Evolutionary conservation across 2,113 vertebrate genomes (phyloP).

Genomic region (Megaceryle torquata): DNA sequence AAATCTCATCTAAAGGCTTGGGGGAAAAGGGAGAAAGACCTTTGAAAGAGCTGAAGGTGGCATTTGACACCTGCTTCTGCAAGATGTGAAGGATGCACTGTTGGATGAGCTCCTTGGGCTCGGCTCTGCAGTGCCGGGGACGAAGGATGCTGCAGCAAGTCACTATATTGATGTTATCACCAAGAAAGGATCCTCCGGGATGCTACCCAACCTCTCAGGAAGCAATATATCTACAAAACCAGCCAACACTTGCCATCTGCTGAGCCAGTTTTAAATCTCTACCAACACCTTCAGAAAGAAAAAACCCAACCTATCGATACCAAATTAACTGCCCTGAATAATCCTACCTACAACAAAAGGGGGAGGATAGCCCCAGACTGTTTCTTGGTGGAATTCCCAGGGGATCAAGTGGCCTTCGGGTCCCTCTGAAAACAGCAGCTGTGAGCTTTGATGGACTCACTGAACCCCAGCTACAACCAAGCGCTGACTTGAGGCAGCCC

Average conservation of each 20-base stretch:
- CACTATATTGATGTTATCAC: fast-evolving
- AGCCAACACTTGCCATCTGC: neutral
- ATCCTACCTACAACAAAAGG: neutral
- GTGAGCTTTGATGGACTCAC: neutral
- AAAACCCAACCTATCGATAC: neutral
- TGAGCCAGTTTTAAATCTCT: neutral
- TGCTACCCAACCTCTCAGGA: neutral
- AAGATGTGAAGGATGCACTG: neutral
- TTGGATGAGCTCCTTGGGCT: neutral
- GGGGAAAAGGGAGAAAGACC: neutral
- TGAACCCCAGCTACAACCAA: neutral
- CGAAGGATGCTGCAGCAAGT: neutral
- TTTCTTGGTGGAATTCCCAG: neutral
- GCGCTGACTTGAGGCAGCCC: neutral
- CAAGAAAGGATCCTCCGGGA: neutral
- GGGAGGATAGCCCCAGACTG: neutral
- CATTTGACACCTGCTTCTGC: neutral
- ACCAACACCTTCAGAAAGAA: neutral
- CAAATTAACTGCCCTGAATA: neutral
- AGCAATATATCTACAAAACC: neutral
- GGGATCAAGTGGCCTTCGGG: neutral
- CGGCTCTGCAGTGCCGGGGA: neutral
- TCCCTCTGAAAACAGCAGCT: neutral
- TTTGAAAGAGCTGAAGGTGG: neutral
- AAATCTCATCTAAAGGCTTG: neutral